Conservation (phyloP, 2,888 invertebrate species). For the Aphodius granarius region DNA sequence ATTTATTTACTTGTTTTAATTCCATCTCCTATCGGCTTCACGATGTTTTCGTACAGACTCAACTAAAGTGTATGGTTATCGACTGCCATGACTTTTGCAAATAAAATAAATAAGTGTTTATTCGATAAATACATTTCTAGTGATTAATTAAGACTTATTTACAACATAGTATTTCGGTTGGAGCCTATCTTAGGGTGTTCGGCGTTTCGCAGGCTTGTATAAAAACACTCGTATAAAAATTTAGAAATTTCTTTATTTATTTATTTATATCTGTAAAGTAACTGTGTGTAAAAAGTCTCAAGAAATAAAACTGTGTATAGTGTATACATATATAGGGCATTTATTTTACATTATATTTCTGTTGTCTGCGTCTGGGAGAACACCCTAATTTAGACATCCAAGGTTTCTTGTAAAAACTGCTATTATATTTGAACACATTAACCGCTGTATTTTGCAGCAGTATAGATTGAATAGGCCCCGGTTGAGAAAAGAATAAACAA, state of each 20-base stretch:
- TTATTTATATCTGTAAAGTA: conserved; percentile 22
- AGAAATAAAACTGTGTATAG: conserved; percentile 27
- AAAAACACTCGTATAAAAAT: conserved; percentile 30
- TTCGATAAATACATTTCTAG: conserved; percentile 41
- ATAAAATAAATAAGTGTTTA: conserved; percentile 43
- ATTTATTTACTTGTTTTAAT: conserved; percentile 12
- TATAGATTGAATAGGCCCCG: conserved; percentile 43
- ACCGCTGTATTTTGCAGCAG: conserved; percentile 44
- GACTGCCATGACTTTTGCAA: conserved; percentile 41
- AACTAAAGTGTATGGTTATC: conserved; percentile 40
- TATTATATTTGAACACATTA: conserved; percentile 45
- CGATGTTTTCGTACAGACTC: conserved; percentile 11
- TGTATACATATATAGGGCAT: conserved; percentile 20
- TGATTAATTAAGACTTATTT: conserved; percentile 43
- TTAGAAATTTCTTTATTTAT: conserved; percentile 21
- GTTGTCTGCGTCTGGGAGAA: conserved; percentile 22
- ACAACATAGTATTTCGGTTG: conserved; percentile 36
- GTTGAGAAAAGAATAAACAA: conserved; percentile 28
- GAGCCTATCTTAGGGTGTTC: conserved; percentile 33
- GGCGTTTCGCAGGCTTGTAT: conserved; percentile 24
- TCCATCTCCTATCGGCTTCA: conserved; percentile 13
- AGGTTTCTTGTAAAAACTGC: conserved; percentile 39
- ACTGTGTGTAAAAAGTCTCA: conserved; percentile 22
- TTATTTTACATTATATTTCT: conserved; percentile 16
- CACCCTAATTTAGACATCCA: conserved; percentile 30